Conservation (phyloP, 2,797 vertebrate species). For the Chloroceryle inda region DNA sequence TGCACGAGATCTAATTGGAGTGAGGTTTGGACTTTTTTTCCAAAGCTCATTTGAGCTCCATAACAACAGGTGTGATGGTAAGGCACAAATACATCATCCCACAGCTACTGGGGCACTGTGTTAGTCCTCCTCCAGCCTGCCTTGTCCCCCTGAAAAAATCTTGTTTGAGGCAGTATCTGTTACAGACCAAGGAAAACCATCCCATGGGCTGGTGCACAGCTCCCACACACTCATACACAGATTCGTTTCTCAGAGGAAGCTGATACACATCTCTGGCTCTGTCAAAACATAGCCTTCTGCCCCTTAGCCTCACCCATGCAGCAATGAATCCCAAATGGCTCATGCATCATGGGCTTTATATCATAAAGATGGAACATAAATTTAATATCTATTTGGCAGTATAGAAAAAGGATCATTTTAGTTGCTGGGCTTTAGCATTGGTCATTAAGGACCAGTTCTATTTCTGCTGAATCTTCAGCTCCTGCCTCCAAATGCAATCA, state of each 20-base stretch:
- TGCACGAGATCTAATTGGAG: conserved; percentile 44
- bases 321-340: background rate
- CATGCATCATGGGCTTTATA: background rate
- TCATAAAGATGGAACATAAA: background rate
- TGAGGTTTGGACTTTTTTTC: conserved; percentile 33
- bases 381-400: background rate
- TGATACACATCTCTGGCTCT: background rate
- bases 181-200: background rate
- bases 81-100: conserved; percentile 47
- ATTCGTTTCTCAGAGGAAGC: background rate
- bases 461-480: background rate
- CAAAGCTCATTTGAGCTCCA: conserved; percentile 41
- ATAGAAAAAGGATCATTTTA: background rate
- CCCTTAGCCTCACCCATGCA: background rate
- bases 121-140: background rate
- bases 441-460: background rate
- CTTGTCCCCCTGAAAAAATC: background rate
- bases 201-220: background rate
- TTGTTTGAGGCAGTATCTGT: background rate
- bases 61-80: conserved; percentile 71
- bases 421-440: background rate
- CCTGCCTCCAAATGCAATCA: background rate
- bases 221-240: accelerated
- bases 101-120: background rate
- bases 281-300: background rate